These are phyloP conservation scores for Drosophila sucinea DNA, from an alignment of 1,140 invertebrate species.

Conservation along the genomic window DNA sequence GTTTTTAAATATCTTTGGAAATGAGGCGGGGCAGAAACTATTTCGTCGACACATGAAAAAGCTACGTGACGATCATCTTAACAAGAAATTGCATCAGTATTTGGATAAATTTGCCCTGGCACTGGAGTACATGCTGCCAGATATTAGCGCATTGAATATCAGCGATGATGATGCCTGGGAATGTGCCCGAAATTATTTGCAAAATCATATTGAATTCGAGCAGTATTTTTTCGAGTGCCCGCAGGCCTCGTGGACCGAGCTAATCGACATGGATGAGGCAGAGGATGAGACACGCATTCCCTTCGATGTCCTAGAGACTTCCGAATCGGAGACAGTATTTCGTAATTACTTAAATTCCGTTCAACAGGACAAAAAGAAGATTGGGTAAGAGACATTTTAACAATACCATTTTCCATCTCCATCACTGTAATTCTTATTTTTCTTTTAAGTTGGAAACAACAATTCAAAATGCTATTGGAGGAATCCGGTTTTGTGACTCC, in stretches of 20 bases:
- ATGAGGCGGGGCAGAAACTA: constrained; percentile 91
- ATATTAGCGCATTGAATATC: constrained; percentile 87
- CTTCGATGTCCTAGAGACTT: constrained; percentile 94
- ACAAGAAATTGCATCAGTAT: constrained; percentile 91
- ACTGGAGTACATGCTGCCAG: constrained; percentile 92
- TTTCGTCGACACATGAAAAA: constrained; percentile 93
- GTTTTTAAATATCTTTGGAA: constrained; percentile 93
- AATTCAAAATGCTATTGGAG: constrained; percentile 96
- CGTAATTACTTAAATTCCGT: constrained; percentile 95
- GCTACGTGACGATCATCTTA: constrained; percentile 93
- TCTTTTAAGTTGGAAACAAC: constrained; percentile 90
- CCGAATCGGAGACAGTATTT: constrained; percentile 95
- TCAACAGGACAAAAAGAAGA: constrained; percentile 94
- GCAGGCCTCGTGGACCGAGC: constrained; percentile 91
- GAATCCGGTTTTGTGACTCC: constrained; percentile 97
- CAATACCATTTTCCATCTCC: not conserved
- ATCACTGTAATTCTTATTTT: not conserved
- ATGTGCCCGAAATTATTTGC: constrained; percentile 91
- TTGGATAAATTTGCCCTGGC: constrained; percentile 91
- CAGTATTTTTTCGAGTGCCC: constrained; percentile 95
- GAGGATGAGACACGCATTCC: constrained; percentile 91
- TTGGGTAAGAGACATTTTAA: constrained; percentile 88
- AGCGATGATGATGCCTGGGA: constrained; percentile 91
- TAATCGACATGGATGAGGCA: constrained; percentile 85
- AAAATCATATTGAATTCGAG: constrained; percentile 94